These are phyloP conservation scores for Charanyca ferruginea DNA, from an alignment of 2,888 invertebrate species.

Conservation along the genomic window DNA sequence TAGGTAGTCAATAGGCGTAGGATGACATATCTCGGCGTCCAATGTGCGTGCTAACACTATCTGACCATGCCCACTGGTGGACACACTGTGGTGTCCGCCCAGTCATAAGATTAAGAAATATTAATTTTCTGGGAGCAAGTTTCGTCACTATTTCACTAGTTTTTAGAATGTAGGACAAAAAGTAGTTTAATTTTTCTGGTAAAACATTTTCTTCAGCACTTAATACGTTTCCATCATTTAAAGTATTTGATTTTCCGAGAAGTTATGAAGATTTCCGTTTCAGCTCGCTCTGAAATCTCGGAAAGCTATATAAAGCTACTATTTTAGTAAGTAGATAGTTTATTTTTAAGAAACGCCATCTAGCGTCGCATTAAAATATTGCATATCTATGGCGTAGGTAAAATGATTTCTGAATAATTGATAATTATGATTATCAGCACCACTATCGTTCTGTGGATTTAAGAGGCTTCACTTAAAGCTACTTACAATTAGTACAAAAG, in stretches of 20 bases:
- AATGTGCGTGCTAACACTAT: constrained; percentile 5
- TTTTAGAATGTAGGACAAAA: constrained; percentile 10
- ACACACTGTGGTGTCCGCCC: no score
- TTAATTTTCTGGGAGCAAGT: constrained; percentile 20
- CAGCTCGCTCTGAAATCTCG: no score
- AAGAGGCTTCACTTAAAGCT: background rate
- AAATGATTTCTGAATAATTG: constrained; percentile 15
- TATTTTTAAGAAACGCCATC: background rate
- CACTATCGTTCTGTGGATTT: constrained; percentile 19
- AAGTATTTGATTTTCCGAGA: background rate
- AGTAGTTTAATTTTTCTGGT: constrained; percentile 6
- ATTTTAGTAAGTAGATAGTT: background rate
- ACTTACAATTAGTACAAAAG: background rate
- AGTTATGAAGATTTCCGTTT: background rate
- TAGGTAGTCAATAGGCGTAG: constrained; percentile 2
- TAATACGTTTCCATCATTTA: background rate
- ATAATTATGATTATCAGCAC: constrained; percentile 22
- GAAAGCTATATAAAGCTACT: no score
- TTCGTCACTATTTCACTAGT: constrained; percentile 36
- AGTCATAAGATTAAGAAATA: background rate
- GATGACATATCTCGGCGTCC: background rate
- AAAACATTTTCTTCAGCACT: constrained; percentile 12
- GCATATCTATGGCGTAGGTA: background rate
- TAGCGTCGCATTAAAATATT: constrained; percentile 3
- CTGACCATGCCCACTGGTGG: background rate